A percentile compares a stretch with the other conserved stretches of the same genome.
phyloP scores from a whole-genome alignment of 1,140 invertebrate genomes.

The Reticulitermes speratus region DNA sequence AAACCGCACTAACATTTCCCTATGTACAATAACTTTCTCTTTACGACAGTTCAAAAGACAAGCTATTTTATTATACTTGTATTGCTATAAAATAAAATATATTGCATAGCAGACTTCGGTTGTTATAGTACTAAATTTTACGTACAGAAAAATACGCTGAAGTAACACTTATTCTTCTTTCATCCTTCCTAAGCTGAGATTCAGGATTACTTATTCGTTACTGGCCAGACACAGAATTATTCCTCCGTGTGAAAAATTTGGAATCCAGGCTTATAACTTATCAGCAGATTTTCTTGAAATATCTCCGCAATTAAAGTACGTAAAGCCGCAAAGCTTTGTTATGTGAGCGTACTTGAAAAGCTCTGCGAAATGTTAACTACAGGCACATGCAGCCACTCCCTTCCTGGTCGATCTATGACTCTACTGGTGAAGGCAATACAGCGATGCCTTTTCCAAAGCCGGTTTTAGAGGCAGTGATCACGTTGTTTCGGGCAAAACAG shows the following conservation, averaged over 20 bases:
- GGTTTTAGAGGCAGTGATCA: too few species aligned
- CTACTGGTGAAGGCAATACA: too few species aligned
- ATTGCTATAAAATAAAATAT: constrained; percentile 18
- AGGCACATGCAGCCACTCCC: not conserved
- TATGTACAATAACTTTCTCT: not conserved
- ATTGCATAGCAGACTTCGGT: not conserved
- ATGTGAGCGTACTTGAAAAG: not conserved
- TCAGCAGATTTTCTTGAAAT: not conserved
- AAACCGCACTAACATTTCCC: not conserved
- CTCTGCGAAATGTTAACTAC: not conserved
- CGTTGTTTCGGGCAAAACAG: too few species aligned
- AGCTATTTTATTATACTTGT: not conserved
- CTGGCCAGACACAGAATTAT: not conserved
- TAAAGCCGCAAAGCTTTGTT: not conserved
- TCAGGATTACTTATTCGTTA: not conserved
- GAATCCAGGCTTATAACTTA: not conserved
- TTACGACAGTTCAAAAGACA: not conserved
- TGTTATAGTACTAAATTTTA: not conserved
- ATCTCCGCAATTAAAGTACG: not conserved
- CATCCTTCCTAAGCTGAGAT: not conserved
- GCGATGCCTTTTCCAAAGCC: too few species aligned
- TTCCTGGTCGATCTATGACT: too few species aligned
- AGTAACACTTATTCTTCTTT: not conserved
- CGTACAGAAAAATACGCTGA: not conserved
- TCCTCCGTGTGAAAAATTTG: not conserved